Evolutionary conservation across 2,113 vertebrate genomes (phyloP).

Genomic region (Oryzias curvinotus): DNA sequence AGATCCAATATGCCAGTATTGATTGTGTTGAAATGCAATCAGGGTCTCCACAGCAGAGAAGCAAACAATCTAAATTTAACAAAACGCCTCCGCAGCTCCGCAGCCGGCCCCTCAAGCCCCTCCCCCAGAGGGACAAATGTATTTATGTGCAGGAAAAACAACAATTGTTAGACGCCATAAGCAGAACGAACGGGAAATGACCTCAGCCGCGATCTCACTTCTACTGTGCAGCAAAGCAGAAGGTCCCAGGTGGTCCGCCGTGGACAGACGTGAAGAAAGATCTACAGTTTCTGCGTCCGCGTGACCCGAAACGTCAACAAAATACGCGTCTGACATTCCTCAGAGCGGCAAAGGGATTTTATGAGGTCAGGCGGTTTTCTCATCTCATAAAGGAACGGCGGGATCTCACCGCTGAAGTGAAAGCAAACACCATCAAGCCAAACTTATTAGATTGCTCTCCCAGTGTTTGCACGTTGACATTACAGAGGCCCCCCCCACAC

Average conservation of each 20-base stretch:
- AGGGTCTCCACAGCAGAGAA: conserved; percentile 55
- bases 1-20: conserved; percentile 72
- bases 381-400: conserved; percentile 3
- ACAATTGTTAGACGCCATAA: conserved; percentile 51
- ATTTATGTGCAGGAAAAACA: conserved; percentile 34
- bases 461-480: conserved; percentile 3
- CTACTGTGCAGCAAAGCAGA: conserved; percentile 22
- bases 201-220: conserved; percentile 56
- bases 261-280: accelerated
- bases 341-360: conserved; percentile 4
- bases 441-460: conserved; percentile 29
- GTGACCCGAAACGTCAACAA: neutral
- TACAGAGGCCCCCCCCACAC: neutral
- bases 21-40: conserved; percentile 77
- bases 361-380: conserved; percentile 17
- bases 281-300: neutral
- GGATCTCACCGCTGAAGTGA: conserved; percentile 19
- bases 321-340: conserved; percentile 7
- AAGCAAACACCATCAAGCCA: conserved; percentile 26
- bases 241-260: neutral
- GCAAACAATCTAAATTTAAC: conserved; percentile 74
- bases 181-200: conserved; percentile 58
- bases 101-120: conserved; percentile 36
- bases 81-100: conserved; percentile 60
- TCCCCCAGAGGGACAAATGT: conserved; percentile 51